phyloP scores from a whole-genome alignment of 2,888 invertebrate species.

The Lithophane leautieri region DNA sequence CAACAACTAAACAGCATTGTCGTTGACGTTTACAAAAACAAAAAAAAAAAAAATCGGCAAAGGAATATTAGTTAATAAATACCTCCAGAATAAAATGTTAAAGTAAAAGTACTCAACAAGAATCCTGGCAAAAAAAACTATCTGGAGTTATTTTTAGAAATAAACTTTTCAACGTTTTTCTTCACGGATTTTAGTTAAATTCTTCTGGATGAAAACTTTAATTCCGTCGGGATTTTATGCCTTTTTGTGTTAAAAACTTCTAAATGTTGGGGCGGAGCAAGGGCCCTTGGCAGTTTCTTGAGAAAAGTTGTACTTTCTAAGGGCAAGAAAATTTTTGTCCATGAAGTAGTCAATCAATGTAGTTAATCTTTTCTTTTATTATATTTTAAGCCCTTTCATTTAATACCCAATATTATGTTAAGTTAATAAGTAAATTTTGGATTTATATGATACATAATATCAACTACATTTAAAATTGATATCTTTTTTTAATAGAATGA shows the following conservation, averaged over 20 bases:
- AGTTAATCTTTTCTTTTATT: no score
- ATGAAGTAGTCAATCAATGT: no score
- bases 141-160: conserved; percentile 30
- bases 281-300: conserved; percentile 1
- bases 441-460: no score
- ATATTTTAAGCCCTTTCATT: no score
- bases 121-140: background rate
- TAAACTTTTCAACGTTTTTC: conserved; percentile 1
- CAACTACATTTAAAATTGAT: no score
- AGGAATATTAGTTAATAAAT: background rate
- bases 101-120: conserved; percentile 10
- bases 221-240: background rate
- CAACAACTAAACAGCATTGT: background rate
- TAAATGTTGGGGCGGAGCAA: background rate
- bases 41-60: background rate
- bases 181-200: background rate
- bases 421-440: no score
- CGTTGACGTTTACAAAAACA: background rate
- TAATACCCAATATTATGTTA: no score
- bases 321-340: no score
- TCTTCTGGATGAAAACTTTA: conserved; percentile 15
- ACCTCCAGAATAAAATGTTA: background rate
- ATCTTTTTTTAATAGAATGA: no score
- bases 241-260: conserved; percentile 28
- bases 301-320: conserved; percentile 1